A percentile compares a stretch with the other conserved stretches of the same genome.
These are phyloP conservation scores for Callopanchax toddi DNA, from an alignment of 2,113 vertebrate genomes.

Conservation along the genomic window DNA sequence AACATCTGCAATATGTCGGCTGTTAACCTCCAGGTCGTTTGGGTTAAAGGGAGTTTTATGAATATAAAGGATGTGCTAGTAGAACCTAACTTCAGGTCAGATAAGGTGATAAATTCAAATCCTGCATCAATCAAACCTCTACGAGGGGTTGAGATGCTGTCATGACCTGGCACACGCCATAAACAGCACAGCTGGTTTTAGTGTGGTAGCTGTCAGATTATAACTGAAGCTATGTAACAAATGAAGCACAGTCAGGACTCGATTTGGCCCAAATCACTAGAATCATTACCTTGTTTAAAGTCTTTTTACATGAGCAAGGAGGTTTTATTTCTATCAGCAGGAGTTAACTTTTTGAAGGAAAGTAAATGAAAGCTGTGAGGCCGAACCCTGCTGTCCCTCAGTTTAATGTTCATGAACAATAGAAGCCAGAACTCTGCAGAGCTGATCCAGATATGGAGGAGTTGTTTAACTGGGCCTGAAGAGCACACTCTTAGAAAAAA, in stretches of 20 bases:
- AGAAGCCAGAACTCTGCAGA: conserved; percentile 33
- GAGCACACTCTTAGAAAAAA: conserved; percentile 36
- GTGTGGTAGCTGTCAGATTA: conserved; percentile 34
- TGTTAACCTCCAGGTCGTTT: conserved; percentile 34
- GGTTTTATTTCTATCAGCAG: conserved; percentile 57
- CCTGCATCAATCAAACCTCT: not conserved
- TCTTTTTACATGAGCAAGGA: conserved; percentile 44
- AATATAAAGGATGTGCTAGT: not conserved
- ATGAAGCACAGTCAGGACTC: conserved; percentile 44
- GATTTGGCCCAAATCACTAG: conserved; percentile 37
- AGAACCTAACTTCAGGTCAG: not conserved
- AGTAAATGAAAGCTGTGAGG: conserved; percentile 53
- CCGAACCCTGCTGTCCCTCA: conserved; percentile 35
- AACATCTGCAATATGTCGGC: conserved; percentile 40
- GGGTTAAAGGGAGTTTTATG: not conserved
- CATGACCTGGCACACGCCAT: not conserved
- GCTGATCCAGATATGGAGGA: conserved; percentile 38
- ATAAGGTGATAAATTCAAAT: not conserved
- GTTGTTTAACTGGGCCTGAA: conserved; percentile 46
- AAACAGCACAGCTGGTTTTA: conserved; percentile 14
- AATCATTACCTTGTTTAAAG: conserved; percentile 55
- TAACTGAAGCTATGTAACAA: conserved; percentile 54
- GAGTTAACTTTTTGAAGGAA: conserved; percentile 56
- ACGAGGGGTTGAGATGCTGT: conserved; percentile 1
- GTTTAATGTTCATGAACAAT: conserved; percentile 48